phyloP scores from a whole-genome alignment of 2,888 invertebrate species.

The Sphaerophoria taeniata region DNA sequence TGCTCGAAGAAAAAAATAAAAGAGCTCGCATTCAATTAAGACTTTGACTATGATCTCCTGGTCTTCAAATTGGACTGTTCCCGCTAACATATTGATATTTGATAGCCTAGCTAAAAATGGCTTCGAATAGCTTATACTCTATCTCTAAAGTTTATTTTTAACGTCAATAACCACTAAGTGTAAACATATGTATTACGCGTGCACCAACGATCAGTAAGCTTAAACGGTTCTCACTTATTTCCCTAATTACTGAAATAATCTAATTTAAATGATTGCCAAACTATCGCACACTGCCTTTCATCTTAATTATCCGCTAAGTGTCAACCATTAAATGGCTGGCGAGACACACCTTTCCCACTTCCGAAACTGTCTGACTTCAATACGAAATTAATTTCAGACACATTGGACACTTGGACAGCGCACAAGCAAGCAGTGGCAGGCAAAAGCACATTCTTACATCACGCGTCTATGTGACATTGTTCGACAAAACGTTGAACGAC shows the following conservation, averaged over 20 bases:
- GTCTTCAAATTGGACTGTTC: no score
- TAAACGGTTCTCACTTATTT: slow-evolving; percentile 30
- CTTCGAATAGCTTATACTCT: no score
- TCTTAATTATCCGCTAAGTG: slow-evolving; percentile 69
- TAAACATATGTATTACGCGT: slow-evolving; percentile 36
- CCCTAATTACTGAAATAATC: slow-evolving; percentile 68
- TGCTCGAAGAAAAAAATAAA: no score
- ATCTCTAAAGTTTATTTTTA: background rate
- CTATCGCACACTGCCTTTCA: slow-evolving; percentile 52
- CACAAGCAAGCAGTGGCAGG: slow-evolving; percentile 49
- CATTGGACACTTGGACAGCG: slow-evolving; percentile 62
- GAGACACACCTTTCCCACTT: slow-evolving; percentile 63
- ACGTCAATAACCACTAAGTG: slow-evolving; percentile 26
- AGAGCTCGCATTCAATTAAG: no score
- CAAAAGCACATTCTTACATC: slow-evolving; percentile 52
- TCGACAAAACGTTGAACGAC: background rate
- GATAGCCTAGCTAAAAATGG: no score
- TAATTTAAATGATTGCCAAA: slow-evolving; percentile 62
- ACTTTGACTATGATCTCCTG: no score
- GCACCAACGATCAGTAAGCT: slow-evolving; percentile 34
- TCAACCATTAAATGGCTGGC: slow-evolving; percentile 46
- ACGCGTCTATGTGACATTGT: slow-evolving; percentile 54
- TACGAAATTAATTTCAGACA: slow-evolving; percentile 54
- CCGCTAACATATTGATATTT: no score
- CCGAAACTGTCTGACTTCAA: background rate